Percentiles rank a stretch among this genome's conserved stretches.
Evolutionary conservation across 1,140 invertebrate genomes (phyloP).

Genomic region (Bombus haemorrhoidalis): DNA sequence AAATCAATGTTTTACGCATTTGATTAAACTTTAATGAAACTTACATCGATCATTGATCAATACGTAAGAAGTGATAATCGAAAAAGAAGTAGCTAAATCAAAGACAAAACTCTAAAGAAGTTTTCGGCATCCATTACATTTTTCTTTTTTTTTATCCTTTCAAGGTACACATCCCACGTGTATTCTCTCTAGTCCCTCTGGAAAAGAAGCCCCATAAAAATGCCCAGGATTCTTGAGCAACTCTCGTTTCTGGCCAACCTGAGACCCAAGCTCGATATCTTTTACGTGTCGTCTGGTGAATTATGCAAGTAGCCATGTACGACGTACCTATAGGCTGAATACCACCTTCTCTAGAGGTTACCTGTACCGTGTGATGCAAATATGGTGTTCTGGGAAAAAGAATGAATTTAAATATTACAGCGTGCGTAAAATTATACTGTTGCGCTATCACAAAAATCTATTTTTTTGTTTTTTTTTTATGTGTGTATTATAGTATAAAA

Average conservation of each 20-base stretch:
- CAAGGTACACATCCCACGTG: background rate
- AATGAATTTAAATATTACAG: background rate
- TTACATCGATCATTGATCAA: background rate
- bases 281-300: constrained; percentile 62
- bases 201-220: constrained; percentile 52
- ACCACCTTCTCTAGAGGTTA: constrained; percentile 49
- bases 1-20: background rate
- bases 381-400: background rate
- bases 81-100: no score
- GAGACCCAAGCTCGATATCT: constrained; percentile 58
- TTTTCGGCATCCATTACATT: background rate
- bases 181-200: background rate
- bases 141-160: background rate
- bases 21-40: background rate
- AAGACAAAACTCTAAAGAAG: background rate
- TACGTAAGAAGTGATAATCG: background rate
- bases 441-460: background rate
- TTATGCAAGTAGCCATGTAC: constrained; percentile 64
- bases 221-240: constrained; percentile 48
- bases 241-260: constrained; percentile 38
- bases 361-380: background rate
- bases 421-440: background rate
- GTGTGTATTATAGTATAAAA: background rate
- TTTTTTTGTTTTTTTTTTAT: background rate
- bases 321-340: constrained; percentile 36